A percentile compares a stretch with the other conserved stretches of the same genome.
These are phyloP conservation scores for Centruroides sculpturatus DNA, from an alignment of 1,140 invertebrate species.

Conservation along the genomic window DNA sequence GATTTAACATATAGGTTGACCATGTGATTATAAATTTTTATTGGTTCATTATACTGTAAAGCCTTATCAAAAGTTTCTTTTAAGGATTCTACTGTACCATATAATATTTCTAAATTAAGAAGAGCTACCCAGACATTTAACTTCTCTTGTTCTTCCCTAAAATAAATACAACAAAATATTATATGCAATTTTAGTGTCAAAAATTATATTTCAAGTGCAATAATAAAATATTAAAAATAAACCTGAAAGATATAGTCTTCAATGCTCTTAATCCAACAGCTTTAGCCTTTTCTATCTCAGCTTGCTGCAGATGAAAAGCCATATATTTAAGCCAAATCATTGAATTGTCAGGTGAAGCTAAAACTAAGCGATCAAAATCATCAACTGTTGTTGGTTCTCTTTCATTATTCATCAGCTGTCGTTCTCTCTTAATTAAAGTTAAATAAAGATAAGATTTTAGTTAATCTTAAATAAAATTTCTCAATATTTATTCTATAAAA, in stretches of 20 bases:
- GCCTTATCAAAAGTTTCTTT: constrained; percentile 54
- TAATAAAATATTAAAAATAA: not conserved
- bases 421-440: too few species aligned
- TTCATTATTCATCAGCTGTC: not conserved
- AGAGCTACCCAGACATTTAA: constrained; percentile 83
- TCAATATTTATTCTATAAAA: too few species aligned
- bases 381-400: constrained; percentile 52
- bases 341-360: constrained; percentile 70
- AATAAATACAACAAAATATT: constrained; percentile 5
- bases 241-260: constrained; percentile 60
- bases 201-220: not conserved
- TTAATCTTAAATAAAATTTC: too few species aligned
- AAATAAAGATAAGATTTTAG: too few species aligned
- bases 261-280: constrained; percentile 62
- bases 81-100: constrained; percentile 47
- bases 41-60: constrained; percentile 57
- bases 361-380: constrained; percentile 72
- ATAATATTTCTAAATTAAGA: constrained; percentile 79
- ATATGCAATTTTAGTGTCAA: not conserved
- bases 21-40: constrained; percentile 19
- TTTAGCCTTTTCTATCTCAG: constrained; percentile 80
- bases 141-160: constrained; percentile 60
- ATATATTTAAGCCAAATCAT: constrained; percentile 83
- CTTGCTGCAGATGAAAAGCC: constrained; percentile 63
- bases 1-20: constrained; percentile 30